Percentiles rank a stretch among this genome's conserved stretches.
phyloP scores from a whole-genome alignment of 2,888 invertebrate species.

The Pristionchus arcanus region DNA sequence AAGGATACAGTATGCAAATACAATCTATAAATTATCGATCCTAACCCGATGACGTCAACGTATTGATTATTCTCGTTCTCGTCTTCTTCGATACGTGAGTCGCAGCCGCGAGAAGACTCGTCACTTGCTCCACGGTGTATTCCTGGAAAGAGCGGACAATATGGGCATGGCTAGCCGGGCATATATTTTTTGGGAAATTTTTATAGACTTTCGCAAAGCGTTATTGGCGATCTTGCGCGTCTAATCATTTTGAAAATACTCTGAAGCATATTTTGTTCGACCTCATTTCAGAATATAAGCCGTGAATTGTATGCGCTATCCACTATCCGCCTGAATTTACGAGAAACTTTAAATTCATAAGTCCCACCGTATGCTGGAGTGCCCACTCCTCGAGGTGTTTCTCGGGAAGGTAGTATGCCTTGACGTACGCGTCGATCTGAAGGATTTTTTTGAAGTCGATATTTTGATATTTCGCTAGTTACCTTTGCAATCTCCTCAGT shows the following conservation, averaged over 20 bases:
- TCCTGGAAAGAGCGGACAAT: constrained; percentile 83
- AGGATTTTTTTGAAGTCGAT: no score
- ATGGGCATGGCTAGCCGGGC: no score
- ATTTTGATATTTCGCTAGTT: constrained; percentile 81
- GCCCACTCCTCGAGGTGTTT: constrained; percentile 92
- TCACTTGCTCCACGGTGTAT: constrained; percentile 91
- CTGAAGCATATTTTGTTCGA: no score
- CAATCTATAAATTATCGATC: not conserved
- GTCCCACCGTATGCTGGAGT: constrained; percentile 86
- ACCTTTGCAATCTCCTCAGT: constrained; percentile 40
- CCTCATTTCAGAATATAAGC: no score
- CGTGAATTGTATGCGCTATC: no score
- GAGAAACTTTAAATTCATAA: no score
- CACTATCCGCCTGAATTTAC: no score
- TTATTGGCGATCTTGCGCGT: no score
- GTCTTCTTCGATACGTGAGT: constrained; percentile 92
- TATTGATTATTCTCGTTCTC: constrained; percentile 80
- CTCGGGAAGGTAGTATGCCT: constrained; percentile 95
- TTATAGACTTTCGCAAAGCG: no score
- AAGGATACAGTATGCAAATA: not conserved
- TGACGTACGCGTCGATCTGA: constrained; percentile 92
- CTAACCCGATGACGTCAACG: constrained; percentile 57
- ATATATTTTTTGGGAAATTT: no score
- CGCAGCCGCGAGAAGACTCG: constrained; percentile 89
- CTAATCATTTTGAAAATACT: no score